A percentile compares a stretch with the other conserved stretches of the same genome.
Conservation (phyloP, 2,113 vertebrate genomes). For the Pedionomus torquatus region DNA sequence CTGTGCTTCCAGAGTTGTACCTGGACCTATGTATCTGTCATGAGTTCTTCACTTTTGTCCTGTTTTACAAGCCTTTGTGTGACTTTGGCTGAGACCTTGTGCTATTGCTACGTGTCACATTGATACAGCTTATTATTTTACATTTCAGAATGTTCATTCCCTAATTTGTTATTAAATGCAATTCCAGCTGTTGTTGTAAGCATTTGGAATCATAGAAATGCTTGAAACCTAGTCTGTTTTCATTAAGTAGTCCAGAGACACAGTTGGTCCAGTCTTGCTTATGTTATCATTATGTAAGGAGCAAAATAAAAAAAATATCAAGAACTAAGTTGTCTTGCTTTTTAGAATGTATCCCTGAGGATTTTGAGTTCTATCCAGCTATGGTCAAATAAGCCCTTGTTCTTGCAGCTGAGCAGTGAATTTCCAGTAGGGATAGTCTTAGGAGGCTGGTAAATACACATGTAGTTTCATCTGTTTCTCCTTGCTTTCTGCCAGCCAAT, state of each 20-base stretch:
- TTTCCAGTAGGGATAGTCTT: conserved; percentile 60
- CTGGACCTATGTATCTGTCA: not conserved
- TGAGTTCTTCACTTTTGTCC: not conserved
- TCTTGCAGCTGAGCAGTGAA: conserved; percentile 63
- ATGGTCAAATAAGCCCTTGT: conserved; percentile 69
- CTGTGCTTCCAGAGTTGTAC: not conserved
- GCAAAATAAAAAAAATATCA: conserved; percentile 6
- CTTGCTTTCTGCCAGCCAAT: not conserved
- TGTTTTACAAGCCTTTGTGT: not conserved
- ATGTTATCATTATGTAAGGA: not conserved
- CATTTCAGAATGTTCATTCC: not conserved
- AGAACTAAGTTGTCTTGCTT: not conserved
- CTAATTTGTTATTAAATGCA: not conserved
- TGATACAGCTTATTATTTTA: not conserved
- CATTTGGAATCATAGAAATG: not conserved
- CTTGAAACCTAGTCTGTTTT: not conserved
- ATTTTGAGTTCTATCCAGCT: conserved; percentile 59
- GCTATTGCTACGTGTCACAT: not conserved
- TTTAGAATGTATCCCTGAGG: conserved; percentile 38
- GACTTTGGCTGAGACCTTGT: not conserved
- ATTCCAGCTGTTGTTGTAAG: not conserved
- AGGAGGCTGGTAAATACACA: not conserved
- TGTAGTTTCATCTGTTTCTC: not conserved
- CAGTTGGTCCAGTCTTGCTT: not conserved
- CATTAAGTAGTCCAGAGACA: not conserved